phyloP scores from a whole-genome alignment of 2,797 vertebrate genomes.

The Argyrosomus regius region DNA sequence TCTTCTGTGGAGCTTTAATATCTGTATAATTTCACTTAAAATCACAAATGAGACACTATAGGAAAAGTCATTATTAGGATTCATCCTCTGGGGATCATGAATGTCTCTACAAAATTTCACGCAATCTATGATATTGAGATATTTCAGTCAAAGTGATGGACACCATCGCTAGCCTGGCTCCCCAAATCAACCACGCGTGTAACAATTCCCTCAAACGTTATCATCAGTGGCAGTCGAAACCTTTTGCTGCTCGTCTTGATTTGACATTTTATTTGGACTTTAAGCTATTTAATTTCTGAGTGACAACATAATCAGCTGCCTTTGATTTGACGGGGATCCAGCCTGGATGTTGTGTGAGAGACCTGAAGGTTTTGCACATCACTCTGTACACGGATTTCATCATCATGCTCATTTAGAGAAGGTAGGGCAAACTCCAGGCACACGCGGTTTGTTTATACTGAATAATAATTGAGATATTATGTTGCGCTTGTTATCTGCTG shows the following conservation, averaged over 20 bases:
- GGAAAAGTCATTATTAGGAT: neutral
- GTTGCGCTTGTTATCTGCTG: conserved; percentile 66
- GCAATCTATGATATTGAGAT: neutral
- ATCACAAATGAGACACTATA: neutral
- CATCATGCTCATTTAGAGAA: conserved; percentile 63
- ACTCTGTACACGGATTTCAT: conserved; percentile 66
- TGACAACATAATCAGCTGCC: conserved; percentile 28
- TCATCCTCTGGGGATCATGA: neutral
- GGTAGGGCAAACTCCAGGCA: conserved; percentile 50
- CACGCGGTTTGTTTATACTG: conserved; percentile 61
- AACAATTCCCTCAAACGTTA: conserved; percentile 2
- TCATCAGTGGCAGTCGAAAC: neutral
- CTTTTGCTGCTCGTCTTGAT: conserved; percentile 33
- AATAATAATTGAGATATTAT: conserved; percentile 71
- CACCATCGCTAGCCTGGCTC: no score
- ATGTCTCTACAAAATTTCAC: neutral
- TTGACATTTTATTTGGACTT: conserved; percentile 58
- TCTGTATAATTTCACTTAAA: neutral
- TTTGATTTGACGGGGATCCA: conserved; percentile 54
- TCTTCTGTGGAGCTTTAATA: neutral
- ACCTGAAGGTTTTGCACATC: conserved; percentile 49
- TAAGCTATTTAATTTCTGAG: conserved; percentile 46
- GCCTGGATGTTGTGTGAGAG: conserved; percentile 26
- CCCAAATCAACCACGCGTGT: neutral
- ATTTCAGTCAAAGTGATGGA: neutral